A percentile compares a stretch with the other conserved stretches of the same genome.
These are phyloP conservation scores for Acanthopleura granulata DNA, from an alignment of 2,888 invertebrate species.

Conservation along the genomic window DNA sequence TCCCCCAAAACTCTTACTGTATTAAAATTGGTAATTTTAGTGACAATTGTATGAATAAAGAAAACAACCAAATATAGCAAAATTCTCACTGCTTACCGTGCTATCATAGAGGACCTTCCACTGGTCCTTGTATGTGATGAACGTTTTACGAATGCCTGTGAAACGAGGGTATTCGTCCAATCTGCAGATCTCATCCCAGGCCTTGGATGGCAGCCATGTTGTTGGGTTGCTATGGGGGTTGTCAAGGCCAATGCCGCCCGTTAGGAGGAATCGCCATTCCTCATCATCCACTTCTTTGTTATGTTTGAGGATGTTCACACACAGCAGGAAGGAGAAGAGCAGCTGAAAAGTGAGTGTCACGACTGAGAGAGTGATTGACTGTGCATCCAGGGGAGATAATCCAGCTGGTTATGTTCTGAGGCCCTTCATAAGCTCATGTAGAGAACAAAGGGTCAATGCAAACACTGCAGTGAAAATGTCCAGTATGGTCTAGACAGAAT, in stretches of 20 bases:
- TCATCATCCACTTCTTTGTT: slow-evolving; percentile 70
- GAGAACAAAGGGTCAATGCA: no score
- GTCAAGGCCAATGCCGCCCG: slow-evolving; percentile 85
- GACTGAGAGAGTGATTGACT: slow-evolving; percentile 27
- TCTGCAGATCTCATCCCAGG: slow-evolving; percentile 74
- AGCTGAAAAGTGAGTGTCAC: no score
- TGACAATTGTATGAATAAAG: no score
- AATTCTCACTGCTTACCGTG: slow-evolving; percentile 70
- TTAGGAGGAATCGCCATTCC: slow-evolving; percentile 89
- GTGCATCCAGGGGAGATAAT: no score
- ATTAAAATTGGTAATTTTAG: no score
- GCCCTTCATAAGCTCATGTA: no score
- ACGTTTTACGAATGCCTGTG: slow-evolving; percentile 64
- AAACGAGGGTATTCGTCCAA: slow-evolving; percentile 66
- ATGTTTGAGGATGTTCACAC: slow-evolving; percentile 70
- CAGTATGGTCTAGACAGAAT: no score
- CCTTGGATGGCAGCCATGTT: slow-evolving; percentile 83
- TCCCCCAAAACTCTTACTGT: no score
- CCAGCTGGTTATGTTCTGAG: no score
- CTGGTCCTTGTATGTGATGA: slow-evolving; percentile 62
- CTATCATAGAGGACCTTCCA: slow-evolving; percentile 80
- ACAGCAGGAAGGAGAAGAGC: slow-evolving; percentile 71
- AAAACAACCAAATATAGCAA: no score
- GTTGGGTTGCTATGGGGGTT: slow-evolving; percentile 84
- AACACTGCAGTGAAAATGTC: no score